A percentile compares a stretch with the other conserved stretches of the same genome.
Conservation (phyloP, 2,888 invertebrate species). For the Leistus spinibarbis region DNA sequence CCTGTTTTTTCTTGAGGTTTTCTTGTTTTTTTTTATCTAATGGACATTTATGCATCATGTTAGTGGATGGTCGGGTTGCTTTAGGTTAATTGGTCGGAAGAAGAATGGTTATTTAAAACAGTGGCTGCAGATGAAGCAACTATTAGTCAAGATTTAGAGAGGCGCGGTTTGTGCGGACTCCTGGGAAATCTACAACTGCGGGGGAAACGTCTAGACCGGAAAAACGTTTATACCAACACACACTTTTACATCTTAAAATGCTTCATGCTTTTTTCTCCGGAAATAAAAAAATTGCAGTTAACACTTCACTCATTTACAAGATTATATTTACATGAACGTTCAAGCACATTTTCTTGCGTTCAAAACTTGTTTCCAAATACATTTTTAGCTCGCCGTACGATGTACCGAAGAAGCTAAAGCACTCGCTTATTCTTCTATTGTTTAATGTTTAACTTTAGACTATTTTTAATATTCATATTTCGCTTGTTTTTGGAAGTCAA, state of each 20-base stretch:
- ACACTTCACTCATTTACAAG: too few species aligned
- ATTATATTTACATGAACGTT: too few species aligned
- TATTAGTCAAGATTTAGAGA: constrained; percentile 48
- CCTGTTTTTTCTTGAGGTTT: constrained; percentile 6
- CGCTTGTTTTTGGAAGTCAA: not conserved
- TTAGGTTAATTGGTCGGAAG: constrained; percentile 47
- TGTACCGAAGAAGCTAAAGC: too few species aligned
- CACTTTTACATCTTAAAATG: not conserved
- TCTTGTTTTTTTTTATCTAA: constrained; percentile 16
- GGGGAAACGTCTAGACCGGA: constrained; percentile 7
- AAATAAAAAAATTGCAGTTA: not conserved
- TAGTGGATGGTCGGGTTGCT: constrained; percentile 27
- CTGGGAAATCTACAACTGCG: constrained; percentile 36
- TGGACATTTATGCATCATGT: constrained; percentile 35
- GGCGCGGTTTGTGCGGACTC: constrained; percentile 16
- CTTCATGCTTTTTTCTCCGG: not conserved
- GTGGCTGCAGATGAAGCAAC: constrained; percentile 47
- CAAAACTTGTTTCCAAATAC: not conserved
- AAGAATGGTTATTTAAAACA: constrained; percentile 48
- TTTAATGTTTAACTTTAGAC: not conserved
- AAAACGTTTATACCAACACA: not conserved
- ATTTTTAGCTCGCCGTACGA: not conserved
- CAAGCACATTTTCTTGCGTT: too few species aligned
- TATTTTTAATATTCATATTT: too few species aligned
- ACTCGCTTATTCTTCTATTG: not conserved